phyloP scores from a whole-genome alignment of 2,888 invertebrate genomes.

The Cryptus armator region DNA sequence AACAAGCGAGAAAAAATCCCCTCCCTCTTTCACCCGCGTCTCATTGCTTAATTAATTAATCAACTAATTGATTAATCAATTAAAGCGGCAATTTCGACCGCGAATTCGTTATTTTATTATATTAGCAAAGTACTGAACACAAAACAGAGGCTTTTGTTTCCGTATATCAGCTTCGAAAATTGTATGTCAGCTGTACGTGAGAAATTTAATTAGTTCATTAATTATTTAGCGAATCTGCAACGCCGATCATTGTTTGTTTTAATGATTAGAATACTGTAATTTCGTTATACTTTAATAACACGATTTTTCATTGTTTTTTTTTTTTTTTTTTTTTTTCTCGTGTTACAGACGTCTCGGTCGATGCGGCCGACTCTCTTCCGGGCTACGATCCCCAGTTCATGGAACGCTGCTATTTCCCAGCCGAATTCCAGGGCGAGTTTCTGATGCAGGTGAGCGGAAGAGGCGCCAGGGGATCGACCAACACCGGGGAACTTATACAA shows the following conservation, averaged over 20 bases:
- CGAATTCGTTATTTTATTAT: not conserved
- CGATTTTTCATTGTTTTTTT: conserved; percentile 10
- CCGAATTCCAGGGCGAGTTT: conserved; percentile 89
- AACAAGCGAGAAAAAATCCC: conserved; percentile 18
- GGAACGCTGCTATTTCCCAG: conserved; percentile 88
- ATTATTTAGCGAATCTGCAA: conserved; percentile 37
- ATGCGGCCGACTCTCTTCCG: conserved; percentile 74
- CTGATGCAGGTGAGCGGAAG: conserved; percentile 86
- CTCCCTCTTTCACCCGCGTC: not conserved
- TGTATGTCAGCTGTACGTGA: conserved; percentile 5
- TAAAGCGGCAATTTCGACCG: conserved; percentile 56
- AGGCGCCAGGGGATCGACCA: conserved; percentile 80
- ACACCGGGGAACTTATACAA: conserved; percentile 86
- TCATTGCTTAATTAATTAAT: conserved; percentile 54
- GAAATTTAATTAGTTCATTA: not conserved
- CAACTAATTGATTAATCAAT: conserved; percentile 34
- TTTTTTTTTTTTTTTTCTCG: conserved; percentile 38
- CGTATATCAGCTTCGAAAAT: not conserved
- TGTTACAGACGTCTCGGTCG: conserved; percentile 71
- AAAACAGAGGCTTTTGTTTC: not conserved
- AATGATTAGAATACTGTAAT: not conserved
- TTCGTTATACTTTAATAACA: conserved; percentile 5
- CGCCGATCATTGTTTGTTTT: conserved; percentile 31
- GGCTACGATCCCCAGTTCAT: conserved; percentile 78
- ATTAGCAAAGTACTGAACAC: not conserved